These are phyloP conservation scores for Lophius piscatorius DNA, from an alignment of 2,113 vertebrate species.

Conservation along the genomic window DNA sequence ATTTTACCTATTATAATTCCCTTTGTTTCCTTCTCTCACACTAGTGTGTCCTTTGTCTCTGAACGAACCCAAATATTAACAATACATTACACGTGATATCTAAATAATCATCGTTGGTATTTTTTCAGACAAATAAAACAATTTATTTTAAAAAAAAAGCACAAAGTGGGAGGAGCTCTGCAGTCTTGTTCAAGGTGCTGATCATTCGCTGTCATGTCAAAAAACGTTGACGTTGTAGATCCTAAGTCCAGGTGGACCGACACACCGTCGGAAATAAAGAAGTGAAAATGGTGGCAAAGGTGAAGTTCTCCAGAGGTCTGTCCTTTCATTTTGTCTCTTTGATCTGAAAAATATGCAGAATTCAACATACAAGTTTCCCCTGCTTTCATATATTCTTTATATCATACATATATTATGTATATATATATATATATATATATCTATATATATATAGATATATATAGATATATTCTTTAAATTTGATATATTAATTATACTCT, in stretches of 20 bases:
- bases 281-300: constrained; percentile 28
- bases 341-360: constrained; percentile 59
- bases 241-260: constrained; percentile 17
- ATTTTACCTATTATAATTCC: constrained; percentile 16
- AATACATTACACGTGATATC: constrained; percentile 52
- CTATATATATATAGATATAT: constrained; percentile 44
- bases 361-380: constrained; percentile 31
- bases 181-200: constrained; percentile 44
- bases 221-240: background rate
- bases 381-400: constrained; percentile 32
- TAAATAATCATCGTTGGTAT: constrained; percentile 28
- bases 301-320: constrained; percentile 27
- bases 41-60: constrained; percentile 1
- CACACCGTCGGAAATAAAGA: constrained; percentile 2
- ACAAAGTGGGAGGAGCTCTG: constrained; percentile 44
- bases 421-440: constrained; percentile 5
- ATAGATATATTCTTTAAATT: constrained; percentile 27
- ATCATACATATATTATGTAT: constrained; percentile 41
- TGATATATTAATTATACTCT: constrained; percentile 51
- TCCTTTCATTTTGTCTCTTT: constrained; percentile 36
- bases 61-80: constrained; percentile 27
- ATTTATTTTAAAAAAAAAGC: constrained; percentile 44
- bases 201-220: constrained; percentile 17
- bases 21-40: constrained; percentile 5
- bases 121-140: constrained; percentile 42